Conservation (phyloP, 2,888 invertebrate genomes). For the Morinoia aosen region DNA sequence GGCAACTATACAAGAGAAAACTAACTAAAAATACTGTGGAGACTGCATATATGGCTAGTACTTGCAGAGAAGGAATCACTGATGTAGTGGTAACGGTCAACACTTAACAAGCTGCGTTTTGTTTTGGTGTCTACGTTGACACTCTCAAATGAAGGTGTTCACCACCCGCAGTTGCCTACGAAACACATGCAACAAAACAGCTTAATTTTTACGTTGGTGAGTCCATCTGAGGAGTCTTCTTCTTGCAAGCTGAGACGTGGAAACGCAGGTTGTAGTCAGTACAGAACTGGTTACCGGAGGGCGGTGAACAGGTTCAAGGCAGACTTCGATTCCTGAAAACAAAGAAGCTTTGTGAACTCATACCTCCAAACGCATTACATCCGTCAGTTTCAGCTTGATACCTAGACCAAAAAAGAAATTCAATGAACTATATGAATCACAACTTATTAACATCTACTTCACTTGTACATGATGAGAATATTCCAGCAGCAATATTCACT, state of each 20-base stretch:
- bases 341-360: constrained; percentile 58
- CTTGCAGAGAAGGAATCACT: too few relatives aligned
- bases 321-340: constrained; percentile 84
- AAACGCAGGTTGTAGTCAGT: not conserved
- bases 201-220: not conserved
- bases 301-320: constrained; percentile 93
- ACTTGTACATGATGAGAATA: not conserved
- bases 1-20: too few relatives aligned
- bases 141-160: not conserved
- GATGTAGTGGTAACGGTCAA: too few relatives aligned
- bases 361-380: not conserved
- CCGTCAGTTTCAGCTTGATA: not conserved
- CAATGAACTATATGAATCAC: not conserved
- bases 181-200: not conserved
- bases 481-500: not conserved
- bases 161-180: not conserved
- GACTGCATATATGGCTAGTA: too few relatives aligned
- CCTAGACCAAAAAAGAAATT: not conserved
- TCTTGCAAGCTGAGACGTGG: not conserved
- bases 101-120: too few relatives aligned
- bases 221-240: not conserved
- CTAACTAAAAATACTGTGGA: too few relatives aligned
- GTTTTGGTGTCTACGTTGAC: too few relatives aligned
- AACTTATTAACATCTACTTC: not conserved
- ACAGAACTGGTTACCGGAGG: constrained; percentile 77